These are phyloP conservation scores for Blastobasis lacticolella DNA, from an alignment of 2,888 invertebrate genomes.

Conservation along the genomic window DNA sequence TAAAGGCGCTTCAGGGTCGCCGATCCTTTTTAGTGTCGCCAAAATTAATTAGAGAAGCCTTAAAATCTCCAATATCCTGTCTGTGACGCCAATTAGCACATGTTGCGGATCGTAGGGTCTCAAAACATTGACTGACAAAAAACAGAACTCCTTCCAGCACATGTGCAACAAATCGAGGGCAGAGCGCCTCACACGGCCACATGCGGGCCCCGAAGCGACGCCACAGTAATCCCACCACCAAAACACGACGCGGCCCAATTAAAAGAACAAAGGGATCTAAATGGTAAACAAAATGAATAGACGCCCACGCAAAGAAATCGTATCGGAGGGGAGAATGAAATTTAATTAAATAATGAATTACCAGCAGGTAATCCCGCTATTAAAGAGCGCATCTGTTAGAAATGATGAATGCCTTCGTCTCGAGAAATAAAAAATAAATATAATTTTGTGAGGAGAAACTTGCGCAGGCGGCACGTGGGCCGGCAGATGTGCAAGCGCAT, in stretches of 20 bases:
- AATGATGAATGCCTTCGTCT: constrained; percentile 57
- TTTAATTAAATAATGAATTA: constrained; percentile 60
- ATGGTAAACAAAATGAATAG: constrained; percentile 32
- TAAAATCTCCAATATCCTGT: constrained; percentile 40
- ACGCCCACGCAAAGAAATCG: constrained; percentile 33
- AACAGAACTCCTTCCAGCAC: constrained; percentile 47
- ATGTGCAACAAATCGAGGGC: constrained; percentile 52
- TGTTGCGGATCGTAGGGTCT: constrained; percentile 49
- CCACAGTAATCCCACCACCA: constrained; percentile 20
- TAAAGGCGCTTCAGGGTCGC: too few species aligned
- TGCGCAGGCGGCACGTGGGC: constrained; percentile 67
- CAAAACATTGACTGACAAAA: constrained; percentile 60
- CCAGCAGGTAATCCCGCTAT: constrained; percentile 49
- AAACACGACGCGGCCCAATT: constrained; percentile 9
- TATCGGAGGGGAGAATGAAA: constrained; percentile 39
- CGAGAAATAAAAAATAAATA: constrained; percentile 51
- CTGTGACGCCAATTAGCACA: constrained; percentile 49
- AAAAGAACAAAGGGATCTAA: constrained; percentile 18
- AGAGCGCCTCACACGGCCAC: constrained; percentile 32
- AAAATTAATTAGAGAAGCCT: constrained; percentile 25
- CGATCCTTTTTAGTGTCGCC: too few species aligned
- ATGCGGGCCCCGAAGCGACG: constrained; percentile 20
- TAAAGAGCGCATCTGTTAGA: constrained; percentile 58
- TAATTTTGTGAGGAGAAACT: constrained; percentile 42
- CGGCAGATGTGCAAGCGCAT: constrained; percentile 65